phyloP scores from a whole-genome alignment of 2,888 invertebrate species.

The Volucella bombylans region DNA sequence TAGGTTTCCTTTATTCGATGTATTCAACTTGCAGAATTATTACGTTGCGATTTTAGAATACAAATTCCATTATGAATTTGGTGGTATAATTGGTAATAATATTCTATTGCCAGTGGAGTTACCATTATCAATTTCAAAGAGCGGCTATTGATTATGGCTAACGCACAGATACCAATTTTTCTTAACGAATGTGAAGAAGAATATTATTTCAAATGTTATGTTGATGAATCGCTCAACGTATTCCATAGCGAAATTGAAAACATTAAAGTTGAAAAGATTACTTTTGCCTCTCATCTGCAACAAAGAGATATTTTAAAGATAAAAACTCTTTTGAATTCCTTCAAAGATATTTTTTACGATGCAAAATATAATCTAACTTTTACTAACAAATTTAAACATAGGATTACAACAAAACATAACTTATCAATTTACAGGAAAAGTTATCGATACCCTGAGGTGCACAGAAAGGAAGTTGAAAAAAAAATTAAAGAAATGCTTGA shows the following conservation, averaged over 20 bases:
- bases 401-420: slow-evolving; percentile 35
- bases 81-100: slow-evolving; percentile 43
- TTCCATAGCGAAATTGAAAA: slow-evolving; percentile 9
- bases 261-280: background rate
- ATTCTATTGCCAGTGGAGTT: slow-evolving; percentile 6
- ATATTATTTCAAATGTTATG: background rate
- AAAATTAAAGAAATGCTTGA: slow-evolving; percentile 63
- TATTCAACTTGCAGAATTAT: slow-evolving; percentile 10
- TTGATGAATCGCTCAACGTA: slow-evolving; percentile 1
- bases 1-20: slow-evolving; percentile 21
- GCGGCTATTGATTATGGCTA: background rate
- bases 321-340: slow-evolving; percentile 14
- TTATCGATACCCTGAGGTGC: slow-evolving; percentile 63
- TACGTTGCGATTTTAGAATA: slow-evolving; percentile 18
- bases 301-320: slow-evolving; percentile 7
- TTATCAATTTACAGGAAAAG: slow-evolving; percentile 50
- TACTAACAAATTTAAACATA: slow-evolving; percentile 33
- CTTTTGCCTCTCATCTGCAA: background rate
- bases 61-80: slow-evolving; percentile 10
- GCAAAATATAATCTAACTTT: slow-evolving; percentile 17
- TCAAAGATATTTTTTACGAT: too few species aligned
- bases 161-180: too few species aligned
- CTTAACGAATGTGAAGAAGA: slow-evolving; percentile 17
- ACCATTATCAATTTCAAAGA: slow-evolving; percentile 18
- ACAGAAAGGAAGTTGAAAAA: slow-evolving; percentile 55